Evolutionary conservation across 2,888 invertebrate species (phyloP), one percentile per base, ranked within the genome.

Genomic region (Galeruca laticollis): DNA sequence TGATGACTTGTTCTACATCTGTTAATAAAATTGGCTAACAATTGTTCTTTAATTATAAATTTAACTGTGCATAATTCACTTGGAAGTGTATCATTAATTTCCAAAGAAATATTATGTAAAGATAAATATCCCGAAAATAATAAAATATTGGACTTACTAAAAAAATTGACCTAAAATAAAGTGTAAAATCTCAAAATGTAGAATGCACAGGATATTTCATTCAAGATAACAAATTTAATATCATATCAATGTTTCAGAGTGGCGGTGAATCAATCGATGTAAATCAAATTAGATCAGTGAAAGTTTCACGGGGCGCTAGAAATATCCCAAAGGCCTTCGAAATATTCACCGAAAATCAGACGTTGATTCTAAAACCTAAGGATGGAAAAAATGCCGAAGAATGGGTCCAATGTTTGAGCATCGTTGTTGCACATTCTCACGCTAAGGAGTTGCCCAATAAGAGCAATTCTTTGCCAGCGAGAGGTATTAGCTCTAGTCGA

Each of bases 261-360:
- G 94, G 94, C 71, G 95, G 92, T 72, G 92, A 92, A 82, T 92
- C 92, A 80, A 94, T 98, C 77, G 96, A 97, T 84, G 92, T 98
- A 15, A 94, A 96, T 84, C 95, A 96, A 86, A 97, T 98, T 75
- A 91, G 96, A 13, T 96, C 95, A 43, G 97, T 98, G n/a, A 94
- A 97, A 82, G 97, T 97, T 11, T 94, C 96, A 0, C 89, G 95
- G 60, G 94, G 96, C 64, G 95, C 96, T 10, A 89, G 97, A 64
- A 95, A 96, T 86, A 96, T 97, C 79, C 97, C 97, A 21, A 96
- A 96, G 85, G 97, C 97, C 0, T 98, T 98, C 87, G 97, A 98
- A 88, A 97, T 98, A 79, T 98, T 97, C 87, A 97, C 97, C 0
- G 93, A 93, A 63, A 95, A 97, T 86, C 95, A 95, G 85, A 94